Base-by-base conservation (phyloP, 35 echinoderm and acorn worm genomes). In the Lytechinus variegatus region DNA sequence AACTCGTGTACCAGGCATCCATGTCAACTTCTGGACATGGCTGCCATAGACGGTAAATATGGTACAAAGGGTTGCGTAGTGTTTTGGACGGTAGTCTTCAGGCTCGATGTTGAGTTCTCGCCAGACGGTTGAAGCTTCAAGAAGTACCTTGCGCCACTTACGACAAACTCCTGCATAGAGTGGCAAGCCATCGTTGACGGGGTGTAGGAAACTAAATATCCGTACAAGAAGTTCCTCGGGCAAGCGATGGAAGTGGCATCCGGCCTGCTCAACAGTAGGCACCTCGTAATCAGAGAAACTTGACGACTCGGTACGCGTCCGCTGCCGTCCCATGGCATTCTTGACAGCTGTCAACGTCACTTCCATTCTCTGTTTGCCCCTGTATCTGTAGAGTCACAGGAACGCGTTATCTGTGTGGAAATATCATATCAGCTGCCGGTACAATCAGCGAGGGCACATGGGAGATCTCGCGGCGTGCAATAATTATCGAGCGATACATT, bases 41-140 rank as follows among this genome's bases (percentile, higher is more conserved):
- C 95, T 79, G 21, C 98, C 98, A 55, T 98, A 99, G 71, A 95
- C 96, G 16, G 94, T 87, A 58, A 99, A 98, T 57, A 98, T 97
- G 28, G 90, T 95, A 14, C 91, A 86, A 27, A 99, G 27, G 24
- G 95, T 92, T 57, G 89, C 57, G 86, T 97, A 96, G 13, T 97
- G 95, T 24, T 71, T 94, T 3, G 91, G 13, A 27, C 79, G 54
- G 27, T 97, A 95, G 10, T 91, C 72, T 2, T 92, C 95, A 19
- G 97, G 95, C 19, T 93, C n/a, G 71, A 99, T 96, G 66, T 95
- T 87, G 33, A 99, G 86, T 91, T 91, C 95, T 54, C 98, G 79
- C 98, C 98, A 99, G 53, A 99, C 92, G 10, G 95, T 92, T 2
- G 97, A 91, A 5, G 97, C 97, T 58, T 96, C 95, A 21, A 86